Base-by-base conservation (phyloP, 2,888 invertebrate species). In the Panorpa germanica region DNA sequence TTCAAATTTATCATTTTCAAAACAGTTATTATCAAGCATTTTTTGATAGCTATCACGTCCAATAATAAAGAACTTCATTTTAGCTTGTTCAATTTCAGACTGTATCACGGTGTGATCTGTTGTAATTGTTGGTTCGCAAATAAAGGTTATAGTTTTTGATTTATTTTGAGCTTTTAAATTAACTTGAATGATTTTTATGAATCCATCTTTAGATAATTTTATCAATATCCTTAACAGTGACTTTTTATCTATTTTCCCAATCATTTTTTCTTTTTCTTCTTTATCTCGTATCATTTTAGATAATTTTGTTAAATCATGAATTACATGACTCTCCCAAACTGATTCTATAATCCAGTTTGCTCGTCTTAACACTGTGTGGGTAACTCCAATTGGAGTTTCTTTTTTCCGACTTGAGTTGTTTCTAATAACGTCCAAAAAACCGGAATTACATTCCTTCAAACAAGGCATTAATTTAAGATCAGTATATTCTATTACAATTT, bases 271-370 rank as follows among this genome's bases (percentile, higher is more conserved):
- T 32, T 55, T 52, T 32, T 53, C 50, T 46, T 71, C 70, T 32
- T 58, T 55, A 30, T 60, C 56, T 16, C 54, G 50, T 17, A 75
- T 61, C 31, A 58, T 47, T 47, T 56, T 59, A 32, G 56, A 49
- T 12, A 73, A 37, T 32, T 59, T 58, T 3, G 47, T 41, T 2
- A 57, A 43, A 38, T 65, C 61, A 28, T 65, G 63, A 13, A 76
- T 57, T 3, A 77, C 54, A 43, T 64, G 62, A 23, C 63, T 53
- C 31, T 63, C 53, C 33, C 66, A 59, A 0, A 80, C 54, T 6
- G 59, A 50, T 34, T 66, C 59, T 10, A 77, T 53, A 34, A 78
- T 65, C 32, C 66, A 51, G 42, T 67, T 65, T n/a, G 66, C 63
- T 30, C 80, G 54, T 24, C 54, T 51, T 7, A 65, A 35, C 18